These are phyloP conservation scores for Luperina nickerlii DNA, from an alignment of 2,888 invertebrate genomes.

Conservation along the genomic window DNA sequence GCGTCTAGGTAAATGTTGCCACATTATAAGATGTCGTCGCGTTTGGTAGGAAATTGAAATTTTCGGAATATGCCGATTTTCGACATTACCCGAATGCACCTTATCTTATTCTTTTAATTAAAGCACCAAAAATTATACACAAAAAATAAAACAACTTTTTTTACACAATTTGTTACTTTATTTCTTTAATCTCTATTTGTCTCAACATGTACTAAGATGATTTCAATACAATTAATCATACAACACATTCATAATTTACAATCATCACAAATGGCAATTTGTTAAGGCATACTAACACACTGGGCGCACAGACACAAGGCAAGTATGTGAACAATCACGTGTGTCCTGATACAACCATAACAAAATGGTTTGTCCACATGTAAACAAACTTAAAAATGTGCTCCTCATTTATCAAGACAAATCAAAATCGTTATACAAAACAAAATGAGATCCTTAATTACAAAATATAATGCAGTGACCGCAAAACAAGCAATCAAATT, in stretches of 20 bases:
- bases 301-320: slow-evolving; percentile 71
- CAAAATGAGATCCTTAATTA: slow-evolving; percentile 71
- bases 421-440: slow-evolving; percentile 59
- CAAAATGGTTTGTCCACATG: slow-evolving; percentile 44
- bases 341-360: slow-evolving; percentile 56
- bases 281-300: slow-evolving; percentile 83
- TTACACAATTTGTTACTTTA: slow-evolving; percentile 88
- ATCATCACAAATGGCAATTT: slow-evolving; percentile 86
- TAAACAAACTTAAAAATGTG: slow-evolving; percentile 48
- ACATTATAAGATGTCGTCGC: too few relatives aligned
- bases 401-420: slow-evolving; percentile 58
- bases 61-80: too few relatives aligned
- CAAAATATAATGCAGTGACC: slow-evolving; percentile 64
- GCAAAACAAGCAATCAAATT: slow-evolving; percentile 68
- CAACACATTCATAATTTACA: slow-evolving; percentile 81
- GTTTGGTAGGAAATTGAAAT: too few relatives aligned
- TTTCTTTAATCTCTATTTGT: slow-evolving; percentile 83
- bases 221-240: slow-evolving; percentile 78
- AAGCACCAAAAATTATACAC: slow-evolving; percentile 62
- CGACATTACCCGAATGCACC: too few relatives aligned
- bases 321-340: slow-evolving; percentile 69
- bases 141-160: slow-evolving; percentile 79
- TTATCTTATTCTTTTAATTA: slow-evolving; percentile 38
- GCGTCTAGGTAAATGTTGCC: too few relatives aligned
- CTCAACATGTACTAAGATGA: slow-evolving; percentile 87